Base-by-base conservation (phyloP, 2,888 invertebrate species). In the Baronia brevicornis region DNA sequence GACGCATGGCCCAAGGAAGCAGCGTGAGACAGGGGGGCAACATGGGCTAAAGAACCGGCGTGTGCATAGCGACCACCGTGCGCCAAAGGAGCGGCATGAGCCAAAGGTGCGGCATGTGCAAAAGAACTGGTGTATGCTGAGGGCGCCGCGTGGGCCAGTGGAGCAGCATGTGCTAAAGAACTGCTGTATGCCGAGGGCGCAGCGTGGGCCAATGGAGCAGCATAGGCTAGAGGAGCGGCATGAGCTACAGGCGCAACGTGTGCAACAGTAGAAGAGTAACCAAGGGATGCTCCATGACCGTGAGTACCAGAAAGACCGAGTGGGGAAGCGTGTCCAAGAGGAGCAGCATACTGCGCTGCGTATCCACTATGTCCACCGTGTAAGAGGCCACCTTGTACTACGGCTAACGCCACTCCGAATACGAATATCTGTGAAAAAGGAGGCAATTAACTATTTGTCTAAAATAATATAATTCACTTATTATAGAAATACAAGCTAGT, bases 341-440 rank as follows among this genome's bases (percentile, higher is more conserved):
- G 45, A 11, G 45, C 47, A 14, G 42, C 43, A 13, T 52, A 46
- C 43, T 60, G 28, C 59, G 58, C 11, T 4, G 11, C 29, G 12
- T 39, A 36, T 10, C 33, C 39, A 18, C 64, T 64, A 23, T 54
- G 60, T 1, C 63, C 60, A 9, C 60, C 62, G 43, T 64, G 58
- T 7, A 71, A 66, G 24, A 85, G 61, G 26, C 88, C 88, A 12
- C 85, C 87, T 41, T 75, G 79, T 21, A 84, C 80, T 4, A 82
- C 65, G 22, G 77, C 73, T 43, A 77, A 62, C 34, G 77, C 49
- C 19, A 75, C 68, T 41, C 70, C 52, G 48, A 85, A 48, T 28
- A 69, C 59, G 39, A 80, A 41, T 31, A 82, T 67, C 84, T 84
- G 65, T 12, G 47, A n/a, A 44, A 49, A 42, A 44, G 13, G 39